Evolutionary conservation across 2,797 vertebrate genomes (phyloP).

Genomic region (Lycodopsis pacificus): DNA sequence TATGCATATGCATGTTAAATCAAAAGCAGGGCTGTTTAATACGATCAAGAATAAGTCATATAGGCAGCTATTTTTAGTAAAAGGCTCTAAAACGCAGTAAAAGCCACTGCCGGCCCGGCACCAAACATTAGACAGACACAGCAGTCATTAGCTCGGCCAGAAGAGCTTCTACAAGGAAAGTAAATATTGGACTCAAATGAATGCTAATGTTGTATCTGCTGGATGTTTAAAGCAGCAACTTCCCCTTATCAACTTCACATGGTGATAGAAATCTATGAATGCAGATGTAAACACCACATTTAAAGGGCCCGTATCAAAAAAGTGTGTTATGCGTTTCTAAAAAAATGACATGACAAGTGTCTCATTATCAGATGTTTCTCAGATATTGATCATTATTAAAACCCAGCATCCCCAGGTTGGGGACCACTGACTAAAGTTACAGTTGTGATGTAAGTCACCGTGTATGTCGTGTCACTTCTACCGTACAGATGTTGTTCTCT

Average conservation of each 20-base stretch:
- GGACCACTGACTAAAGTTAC: background rate
- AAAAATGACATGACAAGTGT: background rate
- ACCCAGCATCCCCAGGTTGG: background rate
- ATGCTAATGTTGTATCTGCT: too few relatives aligned
- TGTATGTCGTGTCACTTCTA: background rate
- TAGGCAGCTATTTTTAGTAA: background rate
- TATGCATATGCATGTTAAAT: background rate
- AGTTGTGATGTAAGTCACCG: background rate
- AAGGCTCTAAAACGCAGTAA: constrained; percentile 3
- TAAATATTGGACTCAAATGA: background rate
- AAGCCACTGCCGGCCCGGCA: background rate
- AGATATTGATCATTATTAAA: background rate
- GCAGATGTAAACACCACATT: background rate
- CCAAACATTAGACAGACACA: background rate
- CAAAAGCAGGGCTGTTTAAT: background rate
- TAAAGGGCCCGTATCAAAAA: background rate
- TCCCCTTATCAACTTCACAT: background rate
- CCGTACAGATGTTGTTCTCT: constrained; percentile 42
- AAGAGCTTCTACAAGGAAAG: background rate
- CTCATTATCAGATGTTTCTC: background rate
- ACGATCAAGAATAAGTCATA: background rate
- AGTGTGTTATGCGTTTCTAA: background rate
- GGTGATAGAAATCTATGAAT: too few relatives aligned
- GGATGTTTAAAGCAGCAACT: background rate
- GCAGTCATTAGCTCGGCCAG: background rate